These are phyloP conservation scores for Bambusicola thoracicus DNA, from an alignment of 2,113 vertebrate genomes.

Conservation along the genomic window DNA sequence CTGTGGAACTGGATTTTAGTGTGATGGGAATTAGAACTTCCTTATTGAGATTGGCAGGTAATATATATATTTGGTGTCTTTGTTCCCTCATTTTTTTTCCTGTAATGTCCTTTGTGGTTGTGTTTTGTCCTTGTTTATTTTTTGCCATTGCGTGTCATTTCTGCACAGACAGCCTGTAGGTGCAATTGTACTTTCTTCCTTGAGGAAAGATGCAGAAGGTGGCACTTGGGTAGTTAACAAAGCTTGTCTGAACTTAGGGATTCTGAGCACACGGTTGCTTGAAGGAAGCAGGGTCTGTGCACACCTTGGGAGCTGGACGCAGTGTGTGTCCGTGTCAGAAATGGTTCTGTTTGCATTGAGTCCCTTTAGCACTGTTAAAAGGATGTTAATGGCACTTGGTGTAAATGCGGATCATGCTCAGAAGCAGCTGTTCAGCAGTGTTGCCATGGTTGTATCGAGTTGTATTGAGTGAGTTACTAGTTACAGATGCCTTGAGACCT, in stretches of 20 bases:
- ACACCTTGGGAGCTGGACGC: not conserved
- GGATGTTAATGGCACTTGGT: not conserved
- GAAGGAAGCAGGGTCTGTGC: not conserved
- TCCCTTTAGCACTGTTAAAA: not conserved
- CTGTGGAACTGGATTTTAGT: not conserved
- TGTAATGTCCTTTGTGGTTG: not conserved
- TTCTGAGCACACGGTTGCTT: not conserved
- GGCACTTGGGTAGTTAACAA: not conserved
- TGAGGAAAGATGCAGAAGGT: not conserved
- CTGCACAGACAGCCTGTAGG: not conserved
- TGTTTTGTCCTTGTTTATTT: not conserved
- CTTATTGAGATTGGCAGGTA: not conserved
- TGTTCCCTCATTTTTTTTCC: not conserved
- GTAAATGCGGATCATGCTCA: not conserved
- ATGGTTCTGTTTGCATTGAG: not conserved
- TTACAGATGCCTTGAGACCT: not conserved
- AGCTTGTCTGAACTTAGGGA: not conserved
- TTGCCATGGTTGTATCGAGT: slow-evolving; percentile 1
- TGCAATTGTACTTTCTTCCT: not conserved
- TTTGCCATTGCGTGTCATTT: not conserved
- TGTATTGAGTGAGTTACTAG: not conserved
- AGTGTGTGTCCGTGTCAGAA: not conserved
- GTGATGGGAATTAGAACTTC: not conserved
- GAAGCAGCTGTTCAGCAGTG: not conserved
- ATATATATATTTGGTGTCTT: not conserved